Evolutionary conservation across 2,888 invertebrate genomes (phyloP).

Genomic region (Linyphia triangularis): DNA sequence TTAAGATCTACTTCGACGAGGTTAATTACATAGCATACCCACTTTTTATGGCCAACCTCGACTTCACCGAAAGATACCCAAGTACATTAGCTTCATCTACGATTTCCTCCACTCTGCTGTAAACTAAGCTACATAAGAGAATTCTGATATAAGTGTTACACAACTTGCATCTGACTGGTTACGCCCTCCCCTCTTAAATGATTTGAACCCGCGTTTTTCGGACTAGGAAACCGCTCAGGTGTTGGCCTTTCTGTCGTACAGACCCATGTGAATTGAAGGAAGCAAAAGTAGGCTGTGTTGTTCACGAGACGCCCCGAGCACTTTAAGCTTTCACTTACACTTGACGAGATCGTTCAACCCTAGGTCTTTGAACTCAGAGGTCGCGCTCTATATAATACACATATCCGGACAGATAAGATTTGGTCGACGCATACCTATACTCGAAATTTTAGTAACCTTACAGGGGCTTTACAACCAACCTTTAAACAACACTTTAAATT

Average conservation of each 20-base stretch:
- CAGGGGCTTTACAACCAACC: too few species aligned
- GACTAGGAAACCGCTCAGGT: slow-evolving; percentile 65
- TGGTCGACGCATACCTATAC: slow-evolving; percentile 45
- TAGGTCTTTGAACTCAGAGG: slow-evolving; percentile 74
- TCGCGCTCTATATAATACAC: slow-evolving; percentile 72
- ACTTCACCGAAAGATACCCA: too few species aligned
- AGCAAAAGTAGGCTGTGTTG: slow-evolving; percentile 70
- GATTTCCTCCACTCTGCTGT: too few species aligned
- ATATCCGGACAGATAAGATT: slow-evolving; percentile 66
- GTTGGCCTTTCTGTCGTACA: slow-evolving; percentile 59
- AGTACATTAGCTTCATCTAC: too few species aligned
- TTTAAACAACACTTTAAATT: too few species aligned
- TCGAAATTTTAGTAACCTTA: slow-evolving; percentile 20
- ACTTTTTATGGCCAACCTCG: too few species aligned
- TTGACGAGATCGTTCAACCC: slow-evolving; percentile 70
- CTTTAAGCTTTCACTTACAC: slow-evolving; percentile 68
- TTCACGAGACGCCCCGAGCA: slow-evolving; percentile 70
- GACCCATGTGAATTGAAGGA: slow-evolving; percentile 55
- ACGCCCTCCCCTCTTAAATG: slow-evolving; percentile 25
- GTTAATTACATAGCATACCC: too few species aligned
- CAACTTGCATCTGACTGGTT: background rate
- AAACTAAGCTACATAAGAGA: too few species aligned
- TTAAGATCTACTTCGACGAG: too few species aligned
- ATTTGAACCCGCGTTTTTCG: slow-evolving; percentile 42
- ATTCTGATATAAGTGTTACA: background rate